Base-by-base conservation (phyloP, 2,888 invertebrate genomes). In the Cremastinae sp. region DNA sequence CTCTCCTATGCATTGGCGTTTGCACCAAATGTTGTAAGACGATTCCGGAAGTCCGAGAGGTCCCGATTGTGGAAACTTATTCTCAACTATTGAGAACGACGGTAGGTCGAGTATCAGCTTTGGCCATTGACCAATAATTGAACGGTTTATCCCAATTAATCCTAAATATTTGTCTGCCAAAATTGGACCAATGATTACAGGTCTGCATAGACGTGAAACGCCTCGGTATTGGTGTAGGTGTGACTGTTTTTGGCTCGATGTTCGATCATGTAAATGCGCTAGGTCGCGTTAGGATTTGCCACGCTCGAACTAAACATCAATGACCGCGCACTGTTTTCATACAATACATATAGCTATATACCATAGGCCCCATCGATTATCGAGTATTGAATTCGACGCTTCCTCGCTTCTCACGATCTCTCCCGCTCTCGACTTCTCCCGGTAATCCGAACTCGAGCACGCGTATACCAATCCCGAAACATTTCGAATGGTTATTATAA, bases 131-230 rank as follows among this genome's bases (percentile, higher is more conserved):
- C 64, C 36, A 81, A 84, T 80, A 83, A 84, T 84, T 82, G 80
- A 84, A 80, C 81, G 84, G 82, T 83, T 84, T 83, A 84, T 84
- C 81, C 79, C 80, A 80, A 84, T 85, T 85, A 84, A 86, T 85
- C 83, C 80, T 76, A 76, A 81, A 84, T 84, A 84, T 83, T 86
- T 83, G 81, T 80, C 59, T 68, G 61, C 47, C 78, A 74, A 79
- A 83, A 84, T 84, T 82, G 81, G 83, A 77, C 70, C 81, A 84
- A 84, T n/a, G n/a, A n/a, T 84, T 82, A 80, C 80, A 47, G 59
- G 72, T 71, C 79, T 75, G 71, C 73, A 66, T 75, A 62, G 51
- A 66, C 36, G 41, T 28, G 36, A 47, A 2, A 45, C 16, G 12
- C 20, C 54, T n/a, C 12, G 10, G 22, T 10, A 18, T 36, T n/a